These are phyloP conservation scores for Mythimna lalbum DNA, from an alignment of 2,888 invertebrate genomes.

Conservation along the genomic window DNA sequence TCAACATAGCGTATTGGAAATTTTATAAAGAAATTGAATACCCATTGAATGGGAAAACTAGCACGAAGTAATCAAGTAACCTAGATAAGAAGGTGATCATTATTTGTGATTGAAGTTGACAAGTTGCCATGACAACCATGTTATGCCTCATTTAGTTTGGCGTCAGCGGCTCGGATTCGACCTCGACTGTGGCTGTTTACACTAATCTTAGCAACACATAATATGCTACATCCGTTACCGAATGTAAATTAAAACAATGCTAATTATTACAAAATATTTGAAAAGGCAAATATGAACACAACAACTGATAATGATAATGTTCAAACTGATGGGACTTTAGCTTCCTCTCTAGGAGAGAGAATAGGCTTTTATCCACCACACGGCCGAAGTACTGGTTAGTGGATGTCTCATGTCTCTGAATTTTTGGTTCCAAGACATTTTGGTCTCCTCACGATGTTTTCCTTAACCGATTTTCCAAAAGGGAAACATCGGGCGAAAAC, in stretches of 20 bases:
- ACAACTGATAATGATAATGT: neutral
- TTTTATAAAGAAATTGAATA: neutral
- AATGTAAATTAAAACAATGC: conserved; percentile 17
- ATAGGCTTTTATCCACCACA: too few relatives aligned
- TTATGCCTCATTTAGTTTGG: conserved; percentile 31
- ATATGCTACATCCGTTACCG: conserved; percentile 33
- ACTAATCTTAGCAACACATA: conserved; percentile 13
- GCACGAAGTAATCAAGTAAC: neutral
- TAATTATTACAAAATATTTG: conserved; percentile 17
- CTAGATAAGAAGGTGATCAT: conserved; percentile 10
- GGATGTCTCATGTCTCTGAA: too few relatives aligned
- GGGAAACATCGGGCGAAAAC: too few relatives aligned
- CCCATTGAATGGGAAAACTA: conserved; percentile 2
- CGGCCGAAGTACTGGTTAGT: too few relatives aligned
- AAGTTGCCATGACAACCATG: conserved; percentile 25
- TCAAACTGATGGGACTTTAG: too few relatives aligned
- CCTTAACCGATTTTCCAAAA: too few relatives aligned
- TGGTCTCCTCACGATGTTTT: too few relatives aligned
- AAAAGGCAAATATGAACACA: conserved; percentile 13
- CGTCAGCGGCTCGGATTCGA: conserved; percentile 25
- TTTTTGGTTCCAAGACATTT: too few relatives aligned
- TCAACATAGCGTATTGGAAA: neutral
- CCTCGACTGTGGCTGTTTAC: conserved; percentile 26
- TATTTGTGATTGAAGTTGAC: conserved; percentile 26
- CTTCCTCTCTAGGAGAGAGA: too few relatives aligned